Evolutionary conservation across 92 coral and sea anemone genomes (phyloP).

Genomic region (Zoanthus sociatus): DNA sequence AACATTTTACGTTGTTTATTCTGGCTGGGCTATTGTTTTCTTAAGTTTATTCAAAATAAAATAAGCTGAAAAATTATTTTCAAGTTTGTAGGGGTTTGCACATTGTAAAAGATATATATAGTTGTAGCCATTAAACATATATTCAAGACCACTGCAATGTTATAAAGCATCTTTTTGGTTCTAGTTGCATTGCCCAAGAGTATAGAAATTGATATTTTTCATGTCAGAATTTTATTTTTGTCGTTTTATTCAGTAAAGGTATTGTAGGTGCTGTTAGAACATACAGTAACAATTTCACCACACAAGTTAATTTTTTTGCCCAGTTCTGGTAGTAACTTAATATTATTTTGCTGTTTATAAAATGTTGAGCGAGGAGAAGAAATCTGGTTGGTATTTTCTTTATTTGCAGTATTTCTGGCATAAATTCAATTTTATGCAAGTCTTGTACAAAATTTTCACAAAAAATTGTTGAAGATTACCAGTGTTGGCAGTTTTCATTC

Average conservation of each 20-base stretch:
- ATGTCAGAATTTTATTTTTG: background rate
- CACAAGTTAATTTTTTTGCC: background rate
- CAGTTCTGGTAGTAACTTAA: background rate
- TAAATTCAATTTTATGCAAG: background rate
- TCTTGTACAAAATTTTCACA: background rate
- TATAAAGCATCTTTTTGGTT: background rate
- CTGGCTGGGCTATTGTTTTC: constrained; percentile 39
- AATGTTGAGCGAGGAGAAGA: too few species aligned
- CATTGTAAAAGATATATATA: background rate
- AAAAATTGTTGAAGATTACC: background rate
- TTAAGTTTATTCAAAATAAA: background rate
- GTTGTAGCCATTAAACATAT: background rate
- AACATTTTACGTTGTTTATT: constrained; percentile 39
- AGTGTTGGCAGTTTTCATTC: background rate
- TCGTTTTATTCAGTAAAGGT: background rate
- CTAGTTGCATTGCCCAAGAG: background rate
- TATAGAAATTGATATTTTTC: background rate
- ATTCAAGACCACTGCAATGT: background rate
- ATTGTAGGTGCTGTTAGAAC: background rate
- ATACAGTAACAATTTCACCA: background rate
- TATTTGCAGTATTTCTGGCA: background rate
- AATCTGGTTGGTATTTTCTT: background rate
- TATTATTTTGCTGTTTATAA: background rate
- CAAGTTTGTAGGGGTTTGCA: constrained; percentile 11
- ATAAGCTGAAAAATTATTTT: background rate